phyloP scores from a whole-genome alignment of 2,888 invertebrate species.

The Rhynchonema sp. region DNA sequence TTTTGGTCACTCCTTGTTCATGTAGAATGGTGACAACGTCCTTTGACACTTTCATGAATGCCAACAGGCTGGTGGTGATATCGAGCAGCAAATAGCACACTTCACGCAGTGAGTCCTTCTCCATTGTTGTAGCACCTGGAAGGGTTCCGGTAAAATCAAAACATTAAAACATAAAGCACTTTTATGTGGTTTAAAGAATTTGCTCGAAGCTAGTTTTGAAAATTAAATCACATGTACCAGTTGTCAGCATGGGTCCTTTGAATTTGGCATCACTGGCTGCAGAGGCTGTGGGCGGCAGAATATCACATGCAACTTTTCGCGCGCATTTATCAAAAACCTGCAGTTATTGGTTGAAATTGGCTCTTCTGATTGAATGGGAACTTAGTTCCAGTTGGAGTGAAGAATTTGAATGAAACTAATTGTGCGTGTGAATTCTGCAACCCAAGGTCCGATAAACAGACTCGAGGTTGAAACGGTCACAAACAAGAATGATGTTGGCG shows the following conservation, averaged over 20 bases:
- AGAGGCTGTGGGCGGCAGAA: not conserved
- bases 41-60: not conserved
- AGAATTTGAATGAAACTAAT: too few relatives aligned
- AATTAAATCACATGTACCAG: not conserved
- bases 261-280: not conserved
- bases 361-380: too few relatives aligned
- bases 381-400: too few relatives aligned
- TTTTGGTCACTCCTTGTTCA: not conserved
- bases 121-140: not conserved
- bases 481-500: too few relatives aligned
- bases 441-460: too few relatives aligned
- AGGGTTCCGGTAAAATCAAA: not conserved
- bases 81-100: not conserved
- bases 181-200: not conserved
- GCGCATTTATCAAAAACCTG: not conserved
- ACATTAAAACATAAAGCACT: too few relatives aligned
- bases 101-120: not conserved
- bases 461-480: too few relatives aligned
- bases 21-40: not conserved
- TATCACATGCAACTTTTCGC: not conserved
- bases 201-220: too few relatives aligned
- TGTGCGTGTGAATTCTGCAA: too few relatives aligned
- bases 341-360: too few relatives aligned
- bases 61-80: not conserved
- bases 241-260: not conserved